Evolutionary conservation across 2,113 vertebrate species (phyloP).

Genomic region (Cichladusa arquata): DNA sequence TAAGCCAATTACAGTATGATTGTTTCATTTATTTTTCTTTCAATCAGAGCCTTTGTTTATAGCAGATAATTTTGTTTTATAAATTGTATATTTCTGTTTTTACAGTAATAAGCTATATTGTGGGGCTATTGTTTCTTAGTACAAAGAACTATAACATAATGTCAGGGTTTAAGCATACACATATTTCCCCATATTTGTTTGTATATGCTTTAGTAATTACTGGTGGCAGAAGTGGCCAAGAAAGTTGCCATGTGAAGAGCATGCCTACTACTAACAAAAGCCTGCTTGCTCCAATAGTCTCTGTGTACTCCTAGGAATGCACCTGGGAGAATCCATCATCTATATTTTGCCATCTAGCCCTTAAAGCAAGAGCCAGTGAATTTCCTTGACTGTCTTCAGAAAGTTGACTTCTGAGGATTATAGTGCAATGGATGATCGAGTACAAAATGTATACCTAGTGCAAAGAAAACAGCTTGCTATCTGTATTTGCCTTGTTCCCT

Average conservation of each 20-base stretch:
- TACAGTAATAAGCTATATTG: neutral
- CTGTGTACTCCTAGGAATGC: neutral
- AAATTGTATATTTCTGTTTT: neutral
- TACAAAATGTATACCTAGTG: neutral
- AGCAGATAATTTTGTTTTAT: conserved; percentile 1
- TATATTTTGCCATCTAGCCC: neutral
- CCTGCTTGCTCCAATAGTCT: neutral
- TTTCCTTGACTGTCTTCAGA: neutral
- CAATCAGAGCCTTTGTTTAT: neutral
- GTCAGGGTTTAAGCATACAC: neutral
- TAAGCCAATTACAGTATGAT: neutral
- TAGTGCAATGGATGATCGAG: neutral
- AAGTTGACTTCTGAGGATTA: neutral
- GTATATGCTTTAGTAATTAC: neutral
- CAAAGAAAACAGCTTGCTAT: neutral
- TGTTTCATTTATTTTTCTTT: conserved; percentile 21
- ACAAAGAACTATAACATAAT: neutral
- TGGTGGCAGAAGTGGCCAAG: neutral
- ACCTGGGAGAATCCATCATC: neutral
- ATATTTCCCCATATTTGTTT: neutral
- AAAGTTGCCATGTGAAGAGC: neutral
- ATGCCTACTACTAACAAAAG: neutral
- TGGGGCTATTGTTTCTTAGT: neutral
- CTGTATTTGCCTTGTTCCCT: neutral
- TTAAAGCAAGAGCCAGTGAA: neutral